A percentile compares a stretch with the other conserved stretches of the same genome.
These are phyloP conservation scores for Macroglossus sobrinus DNA, from an alignment of 2,113 vertebrate species.

Conservation along the genomic window DNA sequence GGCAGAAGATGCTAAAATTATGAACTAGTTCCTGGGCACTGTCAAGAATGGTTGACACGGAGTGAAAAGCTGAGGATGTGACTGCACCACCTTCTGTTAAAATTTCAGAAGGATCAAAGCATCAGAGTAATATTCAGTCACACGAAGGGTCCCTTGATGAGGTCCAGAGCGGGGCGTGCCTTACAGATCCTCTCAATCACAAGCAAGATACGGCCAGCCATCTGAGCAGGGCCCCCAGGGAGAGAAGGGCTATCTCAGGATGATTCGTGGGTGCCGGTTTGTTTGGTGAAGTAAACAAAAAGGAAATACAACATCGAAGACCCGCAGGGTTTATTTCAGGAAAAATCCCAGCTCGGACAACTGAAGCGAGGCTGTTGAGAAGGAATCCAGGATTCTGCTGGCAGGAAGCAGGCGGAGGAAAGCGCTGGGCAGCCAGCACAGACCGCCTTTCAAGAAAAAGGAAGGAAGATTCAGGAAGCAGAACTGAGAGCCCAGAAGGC, in stretches of 20 bases:
- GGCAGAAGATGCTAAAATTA: neutral
- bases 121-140: no score
- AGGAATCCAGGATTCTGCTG: neutral
- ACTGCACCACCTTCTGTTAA: neutral
- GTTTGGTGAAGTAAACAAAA: neutral
- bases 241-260: neutral
- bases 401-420: neutral
- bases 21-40: neutral
- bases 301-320: neutral
- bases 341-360: neutral
- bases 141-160: neutral
- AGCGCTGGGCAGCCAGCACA: no score
- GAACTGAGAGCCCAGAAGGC: neutral
- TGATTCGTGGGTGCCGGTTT: neutral
- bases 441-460: neutral
- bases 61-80: neutral
- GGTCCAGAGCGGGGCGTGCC: neutral
- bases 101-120: neutral
- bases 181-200: neutral
- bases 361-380: neutral
- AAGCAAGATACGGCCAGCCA: neutral
- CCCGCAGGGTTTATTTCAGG: neutral
- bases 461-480: neutral
- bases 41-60: rapidly evolving
- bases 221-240: neutral